Percentiles rank a stretch among this genome's conserved stretches.
Evolutionary conservation across 2,888 invertebrate species (phyloP).

Genomic region (Drosophila nr. perissopoda): DNA sequence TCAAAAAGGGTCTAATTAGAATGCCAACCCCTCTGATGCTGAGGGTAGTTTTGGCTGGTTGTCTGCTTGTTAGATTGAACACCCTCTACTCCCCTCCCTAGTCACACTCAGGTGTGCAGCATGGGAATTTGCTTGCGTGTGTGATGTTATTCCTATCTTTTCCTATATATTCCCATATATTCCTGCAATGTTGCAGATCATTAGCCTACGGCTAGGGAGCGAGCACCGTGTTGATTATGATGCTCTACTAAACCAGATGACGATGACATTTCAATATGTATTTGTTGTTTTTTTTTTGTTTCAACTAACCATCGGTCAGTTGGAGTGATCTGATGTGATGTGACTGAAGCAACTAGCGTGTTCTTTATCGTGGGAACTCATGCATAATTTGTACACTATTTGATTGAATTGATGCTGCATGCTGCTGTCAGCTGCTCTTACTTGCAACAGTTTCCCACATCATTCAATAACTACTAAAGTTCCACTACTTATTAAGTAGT

Average conservation of each 20-base stretch:
- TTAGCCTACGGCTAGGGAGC: constrained; percentile 41
- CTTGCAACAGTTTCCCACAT: constrained; percentile 30
- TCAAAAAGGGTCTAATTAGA: constrained; percentile 73
- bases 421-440: constrained; percentile 17
- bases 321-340: constrained; percentile 35
- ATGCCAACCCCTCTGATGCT: constrained; percentile 59
- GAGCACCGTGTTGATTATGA: constrained; percentile 42
- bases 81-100: constrained; percentile 40
- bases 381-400: constrained; percentile 54
- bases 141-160: constrained; percentile 62
- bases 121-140: constrained; percentile 82
- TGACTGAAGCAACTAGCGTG: neutral
- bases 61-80: constrained; percentile 25
- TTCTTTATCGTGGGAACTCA: constrained; percentile 73
- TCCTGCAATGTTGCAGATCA: constrained; percentile 51
- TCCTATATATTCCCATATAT: neutral
- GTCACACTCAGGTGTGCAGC: constrained; percentile 61
- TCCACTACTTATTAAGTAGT: neutral
- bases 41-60: constrained; percentile 11
- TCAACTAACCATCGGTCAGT: constrained; percentile 32
- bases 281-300: constrained; percentile 28
- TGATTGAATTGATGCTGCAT: constrained; percentile 42
- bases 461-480: constrained; percentile 1
- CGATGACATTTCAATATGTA: constrained; percentile 76
- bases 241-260: constrained; percentile 81